phyloP scores from a whole-genome alignment of 2,113 vertebrate species.

The Phocoena phocoena region DNA sequence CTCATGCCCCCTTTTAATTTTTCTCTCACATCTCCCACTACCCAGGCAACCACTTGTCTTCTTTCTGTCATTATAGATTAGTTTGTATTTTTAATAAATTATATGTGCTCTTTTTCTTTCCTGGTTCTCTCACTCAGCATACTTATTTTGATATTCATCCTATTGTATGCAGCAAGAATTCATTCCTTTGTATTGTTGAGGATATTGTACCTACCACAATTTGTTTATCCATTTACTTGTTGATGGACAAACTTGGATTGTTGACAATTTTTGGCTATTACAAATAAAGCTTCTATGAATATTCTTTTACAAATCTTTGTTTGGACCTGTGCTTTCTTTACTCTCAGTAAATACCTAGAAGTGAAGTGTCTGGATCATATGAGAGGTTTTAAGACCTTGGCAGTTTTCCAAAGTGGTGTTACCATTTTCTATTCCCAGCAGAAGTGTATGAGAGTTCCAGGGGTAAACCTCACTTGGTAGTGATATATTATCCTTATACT shows the following conservation, averaged over 20 bases:
- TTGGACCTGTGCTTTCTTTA: neutral
- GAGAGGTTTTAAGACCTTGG: neutral
- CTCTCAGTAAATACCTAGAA: neutral
- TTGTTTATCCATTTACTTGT: neutral
- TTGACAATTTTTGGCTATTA: neutral
- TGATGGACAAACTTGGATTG: neutral
- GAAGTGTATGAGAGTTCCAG: neutral
- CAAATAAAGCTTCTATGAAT: neutral
- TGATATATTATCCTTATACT: neutral
- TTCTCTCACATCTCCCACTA: neutral
- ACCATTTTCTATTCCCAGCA: neutral
- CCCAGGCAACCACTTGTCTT: neutral
- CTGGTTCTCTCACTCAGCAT: neutral
- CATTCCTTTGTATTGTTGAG: neutral
- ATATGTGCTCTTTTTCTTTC: neutral
- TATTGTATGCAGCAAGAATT: neutral
- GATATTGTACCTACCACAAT: neutral
- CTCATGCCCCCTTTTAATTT: neutral
- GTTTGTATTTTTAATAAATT: neutral
- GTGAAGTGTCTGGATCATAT: neutral
- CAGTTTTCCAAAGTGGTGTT: neutral
- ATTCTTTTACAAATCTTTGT: neutral
- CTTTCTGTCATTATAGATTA: neutral
- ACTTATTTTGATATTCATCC: neutral
- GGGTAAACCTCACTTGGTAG: neutral